Evolutionary conservation across 1,140 invertebrate genomes (phyloP).

Genomic region (Drosophila tani): DNA sequence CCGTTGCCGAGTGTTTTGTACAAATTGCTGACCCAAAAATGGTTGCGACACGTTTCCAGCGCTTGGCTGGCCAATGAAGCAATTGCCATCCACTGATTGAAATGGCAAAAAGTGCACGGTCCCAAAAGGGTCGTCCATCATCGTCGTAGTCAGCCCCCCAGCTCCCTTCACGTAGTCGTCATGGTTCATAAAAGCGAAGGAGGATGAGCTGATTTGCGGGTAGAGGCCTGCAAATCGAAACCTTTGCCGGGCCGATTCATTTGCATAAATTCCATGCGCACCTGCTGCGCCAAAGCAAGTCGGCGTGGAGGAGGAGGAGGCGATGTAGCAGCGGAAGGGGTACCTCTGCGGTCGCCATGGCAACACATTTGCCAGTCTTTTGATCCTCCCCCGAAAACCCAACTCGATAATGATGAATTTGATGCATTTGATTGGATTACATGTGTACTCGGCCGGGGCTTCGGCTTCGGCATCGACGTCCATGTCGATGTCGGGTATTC

Average conservation of each 20-base stretch:
- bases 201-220: conserved; percentile 7
- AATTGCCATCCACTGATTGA: conserved; percentile 63
- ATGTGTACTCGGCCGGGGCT: conserved; percentile 32
- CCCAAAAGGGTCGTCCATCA: conserved; percentile 50
- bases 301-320: background rate
- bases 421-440: conserved; percentile 71
- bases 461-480: background rate
- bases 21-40: conserved; percentile 68
- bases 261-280: conserved; percentile 67
- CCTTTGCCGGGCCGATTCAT: conserved; percentile 43
- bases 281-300: conserved; percentile 38
- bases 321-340: background rate
- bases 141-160: conserved; percentile 4
- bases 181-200: conserved; percentile 30
- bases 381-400: conserved; percentile 47
- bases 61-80: conserved; percentile 60
- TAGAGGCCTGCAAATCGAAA: conserved; percentile 49
- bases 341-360: conserved; percentile 32
- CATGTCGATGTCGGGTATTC: conserved; percentile 22
- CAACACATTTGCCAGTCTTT: conserved; percentile 59
- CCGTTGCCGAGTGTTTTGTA: conserved; percentile 49
- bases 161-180: conserved; percentile 16
- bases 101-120: conserved; percentile 57
- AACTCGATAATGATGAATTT: conserved; percentile 61
- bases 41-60: conserved; percentile 59